These are phyloP conservation scores for Physella acuta DNA, from an alignment of 1,140 invertebrate genomes.

Conservation along the genomic window DNA sequence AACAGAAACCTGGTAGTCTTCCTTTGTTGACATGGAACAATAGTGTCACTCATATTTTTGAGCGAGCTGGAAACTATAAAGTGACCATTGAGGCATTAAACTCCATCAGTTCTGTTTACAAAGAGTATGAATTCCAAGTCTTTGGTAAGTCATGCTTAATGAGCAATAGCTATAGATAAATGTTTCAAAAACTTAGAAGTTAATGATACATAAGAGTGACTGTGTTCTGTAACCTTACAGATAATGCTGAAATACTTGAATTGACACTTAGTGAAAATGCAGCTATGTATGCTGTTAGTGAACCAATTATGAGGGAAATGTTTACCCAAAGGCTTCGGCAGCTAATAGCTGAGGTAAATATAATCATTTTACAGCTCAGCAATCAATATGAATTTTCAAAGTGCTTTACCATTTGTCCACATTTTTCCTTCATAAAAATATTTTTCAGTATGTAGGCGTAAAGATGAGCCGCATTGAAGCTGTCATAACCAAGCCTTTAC, in stretches of 20 bases:
- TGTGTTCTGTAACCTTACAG: not conserved
- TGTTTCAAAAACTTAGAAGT: too few species aligned
- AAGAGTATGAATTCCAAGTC: not conserved
- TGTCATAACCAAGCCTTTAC: not conserved
- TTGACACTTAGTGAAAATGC: constrained; percentile 9
- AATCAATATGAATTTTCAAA: too few species aligned
- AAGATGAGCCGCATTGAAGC: constrained; percentile 1
- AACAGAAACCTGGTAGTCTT: too few species aligned
- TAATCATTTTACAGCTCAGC: too few species aligned
- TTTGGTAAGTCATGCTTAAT: constrained; percentile 13
- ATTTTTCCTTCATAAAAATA: too few species aligned
- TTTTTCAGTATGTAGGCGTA: constrained; percentile 10
- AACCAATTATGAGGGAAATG: not conserved
- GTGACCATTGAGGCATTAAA: constrained; percentile 14
- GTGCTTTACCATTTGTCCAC: too few species aligned
- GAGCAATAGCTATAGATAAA: too few species aligned
- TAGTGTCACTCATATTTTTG: constrained; percentile 10
- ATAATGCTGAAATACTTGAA: constrained; percentile 15
- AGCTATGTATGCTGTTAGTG: not conserved
- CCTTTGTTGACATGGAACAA: constrained; percentile 15
- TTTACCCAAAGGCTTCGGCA: constrained; percentile 16
- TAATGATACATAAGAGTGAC: too few species aligned
- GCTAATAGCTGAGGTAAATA: constrained; percentile 18
- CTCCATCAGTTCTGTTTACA: constrained; percentile 14
- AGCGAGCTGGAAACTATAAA: constrained; percentile 8